Evolutionary conservation across 2,113 vertebrate species (phyloP), one percentile per base, ranked within the genome.

Genomic region (Lepus timidus): DNA sequence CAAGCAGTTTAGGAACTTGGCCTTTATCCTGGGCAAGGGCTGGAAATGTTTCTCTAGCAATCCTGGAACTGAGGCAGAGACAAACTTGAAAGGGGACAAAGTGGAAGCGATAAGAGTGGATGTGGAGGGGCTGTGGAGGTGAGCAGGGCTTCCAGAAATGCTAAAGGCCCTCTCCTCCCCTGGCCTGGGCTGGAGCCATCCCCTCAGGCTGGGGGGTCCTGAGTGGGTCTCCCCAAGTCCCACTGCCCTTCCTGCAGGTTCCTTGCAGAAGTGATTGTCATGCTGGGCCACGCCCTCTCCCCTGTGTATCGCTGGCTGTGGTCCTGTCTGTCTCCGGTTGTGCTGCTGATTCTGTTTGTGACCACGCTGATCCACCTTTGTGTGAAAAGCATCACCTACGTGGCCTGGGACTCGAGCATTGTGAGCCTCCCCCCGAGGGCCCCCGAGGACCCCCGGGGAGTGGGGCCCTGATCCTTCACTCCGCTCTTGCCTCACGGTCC

Each of bases 381-480:
- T 12, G 0, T 13, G 29, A 73, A 5, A 2, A 62, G 12, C 31
- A 49, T 75, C 19, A 98, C 92, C n/a, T 99, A 99, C 79, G 85
- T 85, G n/a, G 97, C 98, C 58, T 99, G 99, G 99, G 98, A 98
- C 90, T 84, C 83, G 3, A 78, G 4, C 51, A 76, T 1, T 19
- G 96, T 97, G 81, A 96, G 97, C 10, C 12, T 22, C 58, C 52
- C 4, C 9, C 1, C 27, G 44, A 51, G 25, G 8, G 11, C 1
- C 79, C n/a, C 55, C 55, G 44, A 39, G 44, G 44, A 65, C 55
- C 55, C 55, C 55, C 55, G 17, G 55, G 33, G 80, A 12, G 16
- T 12, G 39, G 73, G 62, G 4, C 4, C 4, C 25, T 55, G 20
- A 71, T 49, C 36, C 64, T 58, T 36, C 65, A 25, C 17, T 22